These are phyloP conservation scores for Cetonia aurata DNA, from an alignment of 2,888 invertebrate genomes.

Conservation along the genomic window DNA sequence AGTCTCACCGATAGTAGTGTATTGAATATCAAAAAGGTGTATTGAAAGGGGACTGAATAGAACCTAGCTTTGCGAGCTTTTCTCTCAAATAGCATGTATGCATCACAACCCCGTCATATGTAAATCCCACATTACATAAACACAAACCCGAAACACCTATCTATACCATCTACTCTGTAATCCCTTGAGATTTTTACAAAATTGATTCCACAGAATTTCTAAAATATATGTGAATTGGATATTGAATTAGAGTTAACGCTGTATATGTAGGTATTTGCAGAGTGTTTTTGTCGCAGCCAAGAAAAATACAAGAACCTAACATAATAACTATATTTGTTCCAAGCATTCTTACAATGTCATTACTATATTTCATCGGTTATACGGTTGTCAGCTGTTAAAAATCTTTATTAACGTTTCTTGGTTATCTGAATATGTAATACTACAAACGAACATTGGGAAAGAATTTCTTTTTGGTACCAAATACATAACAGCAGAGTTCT, in stretches of 20 bases:
- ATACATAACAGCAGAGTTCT: no score
- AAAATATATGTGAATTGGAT: slow-evolving; percentile 37
- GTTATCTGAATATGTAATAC: no score
- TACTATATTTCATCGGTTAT: no score
- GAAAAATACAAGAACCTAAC: no score
- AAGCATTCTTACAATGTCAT: no score
- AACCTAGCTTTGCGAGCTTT: slow-evolving; percentile 46
- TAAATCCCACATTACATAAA: slow-evolving; percentile 49
- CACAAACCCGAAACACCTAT: slow-evolving; percentile 49
- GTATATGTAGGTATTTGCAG: no score
- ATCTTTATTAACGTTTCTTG: no score
- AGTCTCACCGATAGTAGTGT: slow-evolving; percentile 49
- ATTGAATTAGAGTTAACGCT: slow-evolving; percentile 35
- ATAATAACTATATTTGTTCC: no score
- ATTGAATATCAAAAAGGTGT: slow-evolving; percentile 55
- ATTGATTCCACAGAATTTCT: slow-evolving; percentile 43
- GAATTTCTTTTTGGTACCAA: no score
- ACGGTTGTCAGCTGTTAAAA: no score
- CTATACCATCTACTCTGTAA: slow-evolving; percentile 40
- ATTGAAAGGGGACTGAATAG: slow-evolving; percentile 49
- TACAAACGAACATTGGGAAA: no score
- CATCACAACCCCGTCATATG: slow-evolving; percentile 52
- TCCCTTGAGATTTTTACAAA: slow-evolving; percentile 43
- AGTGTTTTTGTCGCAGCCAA: no score
- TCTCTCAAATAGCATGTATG: slow-evolving; percentile 54